A percentile compares a stretch with the other conserved stretches of the same genome.
phyloP scores from a whole-genome alignment of 2,888 invertebrate species.

The Caenorhabditis japonica region DNA sequence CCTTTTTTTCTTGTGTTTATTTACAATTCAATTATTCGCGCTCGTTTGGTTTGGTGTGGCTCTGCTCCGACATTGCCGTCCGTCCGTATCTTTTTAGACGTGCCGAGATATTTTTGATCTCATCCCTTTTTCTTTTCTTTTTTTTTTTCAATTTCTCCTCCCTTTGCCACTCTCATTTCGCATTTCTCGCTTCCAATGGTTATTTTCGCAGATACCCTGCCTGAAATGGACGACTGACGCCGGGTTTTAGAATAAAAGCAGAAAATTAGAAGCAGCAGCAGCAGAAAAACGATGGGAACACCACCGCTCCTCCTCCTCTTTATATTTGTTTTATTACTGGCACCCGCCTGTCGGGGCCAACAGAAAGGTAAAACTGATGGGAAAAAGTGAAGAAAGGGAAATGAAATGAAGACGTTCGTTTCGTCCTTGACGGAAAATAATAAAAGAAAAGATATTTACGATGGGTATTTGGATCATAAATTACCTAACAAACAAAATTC shows the following conservation, averaged over 20 bases:
- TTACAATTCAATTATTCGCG: conserved; percentile 45
- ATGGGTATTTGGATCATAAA: no score
- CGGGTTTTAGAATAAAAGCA: conserved; percentile 8
- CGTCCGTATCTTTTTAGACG: conserved; percentile 8
- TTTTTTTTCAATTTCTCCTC: conserved; percentile 6
- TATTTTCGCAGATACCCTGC: conserved; percentile 28
- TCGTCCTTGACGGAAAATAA: conserved; percentile 35
- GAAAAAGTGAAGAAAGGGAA: no score
- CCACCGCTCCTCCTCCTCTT: conserved; percentile 12
- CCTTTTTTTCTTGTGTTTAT: no score
- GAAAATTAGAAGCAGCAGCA: conserved; percentile 8
- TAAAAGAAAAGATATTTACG: no score
- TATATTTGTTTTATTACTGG: conserved; percentile 34
- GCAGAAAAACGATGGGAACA: conserved; percentile 39
- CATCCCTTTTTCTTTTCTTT: conserved; percentile 8
- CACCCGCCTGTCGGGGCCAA: conserved; percentile 40
- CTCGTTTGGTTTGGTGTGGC: conserved; percentile 45
- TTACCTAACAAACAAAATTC: no score
- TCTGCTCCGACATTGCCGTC: conserved; percentile 1
- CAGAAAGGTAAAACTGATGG: conserved; percentile 35
- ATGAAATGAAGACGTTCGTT: no score
- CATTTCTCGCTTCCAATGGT: conserved; percentile 8
- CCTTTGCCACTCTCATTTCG: conserved; percentile 13
- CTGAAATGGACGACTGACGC: conserved; percentile 50
- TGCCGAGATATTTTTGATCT: conserved; percentile 43